Percentiles rank a stretch among this genome's conserved stretches.
These are phyloP conservation scores for Dinocampus coccinellae DNA, from an alignment of 2,888 invertebrate species.

Conservation along the genomic window DNA sequence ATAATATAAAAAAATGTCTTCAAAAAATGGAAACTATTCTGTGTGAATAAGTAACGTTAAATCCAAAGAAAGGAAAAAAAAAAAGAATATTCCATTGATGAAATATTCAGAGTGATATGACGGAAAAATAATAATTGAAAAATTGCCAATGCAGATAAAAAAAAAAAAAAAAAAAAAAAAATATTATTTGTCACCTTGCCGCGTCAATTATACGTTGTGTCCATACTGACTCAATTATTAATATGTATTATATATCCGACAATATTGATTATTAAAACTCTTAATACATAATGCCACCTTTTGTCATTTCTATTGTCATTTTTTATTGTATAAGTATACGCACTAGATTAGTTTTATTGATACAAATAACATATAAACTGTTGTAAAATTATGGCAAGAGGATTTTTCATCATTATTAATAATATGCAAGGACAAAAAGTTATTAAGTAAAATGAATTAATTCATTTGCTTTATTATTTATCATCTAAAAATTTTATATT, in stretches of 20 bases:
- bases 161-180: conserved; percentile 23
- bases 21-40: not conserved
- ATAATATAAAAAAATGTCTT: not conserved
- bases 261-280: conserved; percentile 69
- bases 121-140: conserved; percentile 22
- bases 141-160: conserved; percentile 45
- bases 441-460: not conserved
- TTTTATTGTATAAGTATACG: not conserved
- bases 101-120: conserved; percentile 30
- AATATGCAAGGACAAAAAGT: not conserved
- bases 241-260: conserved; percentile 68
- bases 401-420: not conserved
- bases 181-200: conserved; percentile 62
- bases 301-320: conserved; percentile 2
- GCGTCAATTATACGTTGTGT: conserved; percentile 66
- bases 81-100: conserved; percentile 4
- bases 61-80: no score
- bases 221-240: conserved; percentile 68
- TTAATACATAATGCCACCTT: conserved; percentile 58
- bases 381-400: not conserved
- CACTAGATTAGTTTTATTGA: not conserved
- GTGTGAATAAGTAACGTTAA: not conserved
- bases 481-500: not conserved
- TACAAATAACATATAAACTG: not conserved
- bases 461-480: not conserved